phyloP scores from a whole-genome alignment of 2,113 vertebrate genomes.

The Gulo gulo region DNA sequence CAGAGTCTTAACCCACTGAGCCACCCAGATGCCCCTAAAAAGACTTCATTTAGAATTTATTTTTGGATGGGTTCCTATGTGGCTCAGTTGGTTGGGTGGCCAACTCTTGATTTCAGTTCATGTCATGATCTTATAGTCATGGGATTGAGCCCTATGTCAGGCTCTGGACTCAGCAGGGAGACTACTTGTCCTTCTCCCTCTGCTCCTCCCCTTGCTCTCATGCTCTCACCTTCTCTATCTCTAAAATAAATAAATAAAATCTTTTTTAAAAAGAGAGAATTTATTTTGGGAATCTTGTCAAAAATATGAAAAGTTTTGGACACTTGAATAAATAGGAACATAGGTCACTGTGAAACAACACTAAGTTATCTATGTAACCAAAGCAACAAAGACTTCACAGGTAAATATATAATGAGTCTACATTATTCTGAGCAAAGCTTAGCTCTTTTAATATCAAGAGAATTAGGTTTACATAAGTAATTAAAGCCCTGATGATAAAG shows the following conservation, averaged over 20 bases:
- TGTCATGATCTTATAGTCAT: neutral
- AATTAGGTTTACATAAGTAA: neutral
- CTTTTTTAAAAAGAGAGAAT: neutral
- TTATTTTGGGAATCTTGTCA: neutral
- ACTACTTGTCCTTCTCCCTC: neutral
- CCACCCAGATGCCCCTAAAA: neutral
- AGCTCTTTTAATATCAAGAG: neutral
- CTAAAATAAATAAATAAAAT: neutral
- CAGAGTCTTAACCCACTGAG: too few relatives aligned
- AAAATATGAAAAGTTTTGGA: neutral
- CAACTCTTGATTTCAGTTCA: neutral
- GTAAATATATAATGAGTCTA: neutral
- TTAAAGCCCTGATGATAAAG: neutral
- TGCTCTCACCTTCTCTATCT: neutral
- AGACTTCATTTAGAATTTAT: neutral
- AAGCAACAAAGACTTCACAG: neutral
- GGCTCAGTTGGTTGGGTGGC: neutral
- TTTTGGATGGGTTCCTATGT: neutral
- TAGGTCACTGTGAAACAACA: neutral
- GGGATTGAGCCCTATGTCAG: neutral
- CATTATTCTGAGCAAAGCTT: neutral
- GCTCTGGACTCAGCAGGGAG: neutral
- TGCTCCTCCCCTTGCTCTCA: neutral
- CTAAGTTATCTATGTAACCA: neutral
- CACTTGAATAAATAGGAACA: neutral